A percentile compares a stretch with the other conserved stretches of the same genome.
phyloP scores from a whole-genome alignment of 2,888 invertebrate species.

The Hirtodrosophila duncani region DNA sequence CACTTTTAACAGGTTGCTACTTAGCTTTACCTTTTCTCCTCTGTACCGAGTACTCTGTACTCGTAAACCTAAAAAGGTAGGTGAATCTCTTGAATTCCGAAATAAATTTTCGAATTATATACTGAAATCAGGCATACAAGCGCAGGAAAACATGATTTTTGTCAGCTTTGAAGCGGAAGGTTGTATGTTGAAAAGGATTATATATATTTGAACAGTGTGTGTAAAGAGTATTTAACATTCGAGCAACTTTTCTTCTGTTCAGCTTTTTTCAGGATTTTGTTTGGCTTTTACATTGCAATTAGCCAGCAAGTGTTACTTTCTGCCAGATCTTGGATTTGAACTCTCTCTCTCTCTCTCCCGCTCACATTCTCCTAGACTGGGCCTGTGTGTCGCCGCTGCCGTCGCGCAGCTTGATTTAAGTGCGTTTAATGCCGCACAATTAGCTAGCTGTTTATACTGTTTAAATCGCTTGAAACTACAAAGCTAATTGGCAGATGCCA shows the following conservation, averaged over 20 bases:
- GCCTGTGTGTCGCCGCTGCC: background rate
- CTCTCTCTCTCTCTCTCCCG: background rate
- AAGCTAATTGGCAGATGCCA: slow-evolving; percentile 49
- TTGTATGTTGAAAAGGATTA: no score
- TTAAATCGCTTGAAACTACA: slow-evolving; percentile 47
- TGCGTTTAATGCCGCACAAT: slow-evolving; percentile 57
- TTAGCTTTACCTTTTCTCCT: slow-evolving; percentile 19
- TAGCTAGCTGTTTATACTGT: slow-evolving; percentile 49
- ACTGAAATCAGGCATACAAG: no score
- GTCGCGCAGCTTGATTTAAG: slow-evolving; percentile 30
- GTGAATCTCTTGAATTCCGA: no score
- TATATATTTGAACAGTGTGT: no score
- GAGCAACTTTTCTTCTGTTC: slow-evolving; percentile 1
- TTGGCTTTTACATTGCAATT: slow-evolving; percentile 70
- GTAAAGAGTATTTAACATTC: no score
- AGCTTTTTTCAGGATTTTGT: slow-evolving; percentile 37
- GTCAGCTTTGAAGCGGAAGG: no score
- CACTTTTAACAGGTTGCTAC: slow-evolving; percentile 54
- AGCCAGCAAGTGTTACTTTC: slow-evolving; percentile 47
- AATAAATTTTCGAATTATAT: no score
- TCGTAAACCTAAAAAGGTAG: no score
- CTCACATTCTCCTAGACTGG: background rate
- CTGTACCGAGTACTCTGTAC: slow-evolving; percentile 9
- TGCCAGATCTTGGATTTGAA: slow-evolving; percentile 13
- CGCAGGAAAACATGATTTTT: no score